These are phyloP conservation scores for Gopherus evgoodei DNA, from an alignment of 2,113 vertebrate genomes.

Conservation along the genomic window DNA sequence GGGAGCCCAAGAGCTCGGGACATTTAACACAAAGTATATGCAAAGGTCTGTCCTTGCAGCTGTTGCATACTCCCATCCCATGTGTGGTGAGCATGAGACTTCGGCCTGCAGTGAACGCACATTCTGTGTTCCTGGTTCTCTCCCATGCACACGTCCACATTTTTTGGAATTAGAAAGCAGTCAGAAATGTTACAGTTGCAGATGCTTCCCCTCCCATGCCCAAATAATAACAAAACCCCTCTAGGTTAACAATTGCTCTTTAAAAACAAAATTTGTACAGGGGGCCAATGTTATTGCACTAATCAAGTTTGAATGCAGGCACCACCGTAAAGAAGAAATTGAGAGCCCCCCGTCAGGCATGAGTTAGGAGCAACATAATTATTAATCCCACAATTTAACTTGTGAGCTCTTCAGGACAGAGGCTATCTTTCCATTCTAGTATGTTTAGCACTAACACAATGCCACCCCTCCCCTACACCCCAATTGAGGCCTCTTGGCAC, in stretches of 20 bases:
- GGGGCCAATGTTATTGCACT: neutral
- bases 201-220: neutral
- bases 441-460: constrained; percentile 6
- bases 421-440: neutral
- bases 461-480: too few species aligned
- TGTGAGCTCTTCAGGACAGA: neutral
- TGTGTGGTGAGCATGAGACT: neutral
- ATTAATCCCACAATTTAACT: neutral
- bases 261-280: neutral
- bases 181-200: neutral
- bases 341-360: neutral
- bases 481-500: neutral
- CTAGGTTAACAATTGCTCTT: neutral
- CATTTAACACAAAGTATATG: neutral
- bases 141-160: neutral
- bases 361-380: neutral
- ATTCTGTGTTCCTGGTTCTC: neutral
- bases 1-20: neutral
- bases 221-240: neutral
- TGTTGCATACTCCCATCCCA: neutral
- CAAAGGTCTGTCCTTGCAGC: neutral
- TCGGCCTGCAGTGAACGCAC: neutral
- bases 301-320: neutral
- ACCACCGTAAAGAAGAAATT: neutral
- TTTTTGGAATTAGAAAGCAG: neutral